Base-by-base conservation (phyloP, 1,140 invertebrate species). In the Apocrypta bakeri region DNA sequence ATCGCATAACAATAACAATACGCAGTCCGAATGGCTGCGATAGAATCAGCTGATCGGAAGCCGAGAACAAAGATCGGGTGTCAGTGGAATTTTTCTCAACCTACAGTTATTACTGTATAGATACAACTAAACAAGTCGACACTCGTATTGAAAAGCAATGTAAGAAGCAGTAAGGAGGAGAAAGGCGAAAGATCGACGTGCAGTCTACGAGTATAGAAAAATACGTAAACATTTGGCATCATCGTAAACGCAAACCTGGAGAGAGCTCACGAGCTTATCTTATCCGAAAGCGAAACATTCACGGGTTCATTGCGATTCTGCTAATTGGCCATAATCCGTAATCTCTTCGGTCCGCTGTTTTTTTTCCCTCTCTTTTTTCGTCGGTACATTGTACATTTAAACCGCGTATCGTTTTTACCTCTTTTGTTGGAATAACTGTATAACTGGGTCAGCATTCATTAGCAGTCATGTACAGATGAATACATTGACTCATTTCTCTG, bases 401-500 rank as follows among this genome's bases (percentile, higher is more conserved):
- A 69, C 9, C 17, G 31, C 25, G 21, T 81, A 66, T 81, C 71
- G 73, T 64, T 73, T 40, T 7, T 73, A 42, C 31, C 69, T 37
- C 29, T 68, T 24, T 68, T 31, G 31, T 24, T 37, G 3, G 33
- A 2, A 74, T 6, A 6, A 69, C n/a, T 61, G 56, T 76, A 56
- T 61, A 82, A 76, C 42, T 82, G 33, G 73, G 73, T 82, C 80
- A 81, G 48, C 48, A 56, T 56, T 56, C 64, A 64, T 21, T 24
- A 27, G 64, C n/a, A 71, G 68, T n/a, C 29, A 76, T 82, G 14
- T 21, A 72, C 9, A n/a, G 66, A 78, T 48, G 37, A 69, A 31
- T 63, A 27, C 48, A 72, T 72, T 76, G 81, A 82, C 81, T 82
- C 81, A 77, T 76, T 2, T 14, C 27, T 17, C n/a, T 72, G 31